Evolutionary conservation across 2,797 vertebrate genomes (phyloP), one percentile per base, ranked within the genome.

Genomic region (Enteromius trimaculatus): DNA sequence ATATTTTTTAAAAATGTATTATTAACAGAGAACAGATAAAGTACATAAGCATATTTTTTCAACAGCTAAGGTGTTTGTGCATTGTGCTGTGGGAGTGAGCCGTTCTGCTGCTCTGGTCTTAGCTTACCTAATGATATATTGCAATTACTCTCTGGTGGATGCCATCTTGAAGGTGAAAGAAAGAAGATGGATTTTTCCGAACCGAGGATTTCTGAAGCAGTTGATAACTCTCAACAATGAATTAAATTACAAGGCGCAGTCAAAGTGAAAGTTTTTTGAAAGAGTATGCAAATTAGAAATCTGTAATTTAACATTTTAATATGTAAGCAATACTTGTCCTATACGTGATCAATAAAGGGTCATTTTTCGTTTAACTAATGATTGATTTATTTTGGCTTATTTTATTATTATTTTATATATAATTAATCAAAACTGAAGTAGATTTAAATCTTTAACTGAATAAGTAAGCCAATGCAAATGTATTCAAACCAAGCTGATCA

Each of bases 141-240:
- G 94, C 77, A 86, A 85, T 78, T 90, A 92, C 83, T 91, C 89
- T 53, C 90, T 96, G 64, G 79, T 92, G 68, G 87, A 92, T 26
- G 93, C 95, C 1, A 84, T 93, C 13, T 84, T 78, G 47, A 87
- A 85, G 21, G 92, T 96, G 47, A 94, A 94, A 83, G 90, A 92
- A 76, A 96, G 92, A 85, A 93, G 96, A 74, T 97, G 96, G 95
- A 96, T 98, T 90, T 97, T 95, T 88, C 97, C 96, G 65, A 99
- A 98, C 83, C 92, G 94, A 62, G 97, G 97, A 87, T 99, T 98
- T 89, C 92, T 96, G 72, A 91, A 84, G 86, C 97, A 97, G 86
- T 94, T 98, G 44, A 90, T 86, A 82, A 92, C 87, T 51, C 84
- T 99, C 86, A 95, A 98, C 72, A 86, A 78, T 87, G 92, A 94